Conservation (phyloP, 2,888 invertebrate species). For the Thera obeliscata region DNA sequence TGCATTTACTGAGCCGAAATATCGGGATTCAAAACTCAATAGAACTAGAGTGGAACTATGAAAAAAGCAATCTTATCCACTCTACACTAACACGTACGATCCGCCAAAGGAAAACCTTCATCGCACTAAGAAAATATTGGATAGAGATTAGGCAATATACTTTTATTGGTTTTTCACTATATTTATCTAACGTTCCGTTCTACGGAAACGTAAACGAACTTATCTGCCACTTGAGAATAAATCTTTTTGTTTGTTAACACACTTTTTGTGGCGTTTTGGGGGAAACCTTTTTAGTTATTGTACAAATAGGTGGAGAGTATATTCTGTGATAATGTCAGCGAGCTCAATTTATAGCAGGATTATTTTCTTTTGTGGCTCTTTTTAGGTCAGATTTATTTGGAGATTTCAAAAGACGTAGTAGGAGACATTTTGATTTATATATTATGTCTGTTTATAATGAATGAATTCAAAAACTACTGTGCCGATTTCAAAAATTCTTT, state of each 20-base stretch:
- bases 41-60: too few relatives aligned
- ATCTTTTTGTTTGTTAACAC: constrained; percentile 83
- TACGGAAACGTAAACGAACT: constrained; percentile 57
- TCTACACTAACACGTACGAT: constrained; percentile 35
- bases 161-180: constrained; percentile 82
- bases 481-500: too few relatives aligned
- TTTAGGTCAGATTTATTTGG: constrained; percentile 28
- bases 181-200: constrained; percentile 78
- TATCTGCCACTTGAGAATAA: constrained; percentile 76
- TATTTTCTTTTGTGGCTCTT: constrained; percentile 52
- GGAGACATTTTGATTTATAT: too few relatives aligned
- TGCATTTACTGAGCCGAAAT: too few relatives aligned
- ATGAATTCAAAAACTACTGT: too few relatives aligned
- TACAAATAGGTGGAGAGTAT: constrained; percentile 64
- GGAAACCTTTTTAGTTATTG: constrained; percentile 52
- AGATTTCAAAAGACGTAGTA: background rate
- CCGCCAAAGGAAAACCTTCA: constrained; percentile 72
- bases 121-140: constrained; percentile 83
- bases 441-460: too few relatives aligned
- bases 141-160: constrained; percentile 83
- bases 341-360: constrained; percentile 65
- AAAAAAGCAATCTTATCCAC: constrained; percentile 48
- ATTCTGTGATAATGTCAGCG: constrained; percentile 64
- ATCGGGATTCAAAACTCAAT: too few relatives aligned
- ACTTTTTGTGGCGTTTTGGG: constrained; percentile 59